Percentiles rank a stretch among this genome's conserved stretches.
Evolutionary conservation across 2,797 vertebrate genomes (phyloP).

Genomic region (Chaunax sp.): DNA sequence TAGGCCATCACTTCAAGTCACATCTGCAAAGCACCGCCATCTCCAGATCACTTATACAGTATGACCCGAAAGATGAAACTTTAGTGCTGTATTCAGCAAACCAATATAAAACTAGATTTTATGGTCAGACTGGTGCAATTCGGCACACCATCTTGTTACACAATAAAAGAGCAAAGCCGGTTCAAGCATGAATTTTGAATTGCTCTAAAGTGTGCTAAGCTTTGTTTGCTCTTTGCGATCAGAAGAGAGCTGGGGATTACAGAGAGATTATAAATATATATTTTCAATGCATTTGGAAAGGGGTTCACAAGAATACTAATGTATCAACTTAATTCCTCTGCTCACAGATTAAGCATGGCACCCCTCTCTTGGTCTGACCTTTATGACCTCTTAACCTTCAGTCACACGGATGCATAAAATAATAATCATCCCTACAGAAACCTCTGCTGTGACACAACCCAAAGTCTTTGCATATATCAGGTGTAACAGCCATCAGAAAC

Average conservation of each 20-base stretch:
- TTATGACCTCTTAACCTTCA: slow-evolving; percentile 61
- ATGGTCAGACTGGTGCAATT: neutral
- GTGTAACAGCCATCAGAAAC: neutral
- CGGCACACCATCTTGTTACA: neutral
- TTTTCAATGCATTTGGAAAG: slow-evolving; percentile 64
- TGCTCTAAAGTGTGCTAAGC: slow-evolving; percentile 50
- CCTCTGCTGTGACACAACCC: neutral
- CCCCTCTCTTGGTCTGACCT: slow-evolving; percentile 28
- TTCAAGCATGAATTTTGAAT: slow-evolving; percentile 58
- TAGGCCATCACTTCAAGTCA: slow-evolving; percentile 44
- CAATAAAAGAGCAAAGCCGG: too few relatives aligned
- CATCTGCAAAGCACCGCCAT: slow-evolving; percentile 39
- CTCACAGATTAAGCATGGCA: slow-evolving; percentile 65
- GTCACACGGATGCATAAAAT: slow-evolving; percentile 1
- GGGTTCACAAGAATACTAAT: slow-evolving; percentile 68
- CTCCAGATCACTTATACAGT: slow-evolving; percentile 17
- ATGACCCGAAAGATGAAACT: slow-evolving; percentile 45
- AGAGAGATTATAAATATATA: slow-evolving; percentile 70
- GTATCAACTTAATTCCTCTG: slow-evolving; percentile 64
- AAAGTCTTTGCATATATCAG: neutral
- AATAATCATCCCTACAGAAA: slow-evolving; percentile 20
- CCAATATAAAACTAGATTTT: slow-evolving; percentile 32
- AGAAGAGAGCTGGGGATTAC: slow-evolving; percentile 65
- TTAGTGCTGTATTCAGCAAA: slow-evolving; percentile 36
- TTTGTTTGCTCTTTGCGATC: slow-evolving; percentile 74